Evolutionary conservation across 2,888 invertebrate species (phyloP).

Genomic region (Apodemia arnacis): DNA sequence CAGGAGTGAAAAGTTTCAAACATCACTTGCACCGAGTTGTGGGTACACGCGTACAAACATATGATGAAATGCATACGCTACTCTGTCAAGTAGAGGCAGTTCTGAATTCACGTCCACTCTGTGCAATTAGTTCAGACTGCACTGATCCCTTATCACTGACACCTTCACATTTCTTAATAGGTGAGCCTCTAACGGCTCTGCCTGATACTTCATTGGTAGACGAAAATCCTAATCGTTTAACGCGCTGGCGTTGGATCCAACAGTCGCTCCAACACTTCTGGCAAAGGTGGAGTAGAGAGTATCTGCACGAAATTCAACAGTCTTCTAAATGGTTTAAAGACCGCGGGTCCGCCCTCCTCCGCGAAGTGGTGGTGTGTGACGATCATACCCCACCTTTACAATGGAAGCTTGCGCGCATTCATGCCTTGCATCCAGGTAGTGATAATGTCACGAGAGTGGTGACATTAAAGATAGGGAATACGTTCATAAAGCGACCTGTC

Average conservation of each 20-base stretch:
- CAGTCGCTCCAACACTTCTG: background rate
- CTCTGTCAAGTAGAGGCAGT: background rate
- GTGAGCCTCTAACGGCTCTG: background rate
- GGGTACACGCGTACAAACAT: background rate
- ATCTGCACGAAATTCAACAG: background rate
- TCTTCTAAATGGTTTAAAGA: background rate
- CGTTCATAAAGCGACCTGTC: background rate
- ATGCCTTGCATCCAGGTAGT: background rate
- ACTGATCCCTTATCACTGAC: background rate
- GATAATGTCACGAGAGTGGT: background rate
- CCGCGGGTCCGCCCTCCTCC: background rate
- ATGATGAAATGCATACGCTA: background rate
- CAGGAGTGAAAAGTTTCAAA: conserved; percentile 12
- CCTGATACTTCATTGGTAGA: background rate
- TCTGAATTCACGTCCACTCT: conserved; percentile 5
- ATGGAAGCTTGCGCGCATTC: background rate
- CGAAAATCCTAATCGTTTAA: background rate
- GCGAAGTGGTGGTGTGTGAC: background rate
- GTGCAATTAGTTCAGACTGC: background rate
- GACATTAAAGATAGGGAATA: background rate
- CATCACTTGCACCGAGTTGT: background rate
- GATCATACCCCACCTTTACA: background rate
- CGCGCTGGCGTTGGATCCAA: conserved; percentile 4
- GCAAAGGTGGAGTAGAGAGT: background rate
- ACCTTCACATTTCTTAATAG: conserved; percentile 1